A percentile compares a stretch with the other conserved stretches of the same genome.
Conservation (phyloP, 2,888 invertebrate species). For the Oligia latruncula region DNA sequence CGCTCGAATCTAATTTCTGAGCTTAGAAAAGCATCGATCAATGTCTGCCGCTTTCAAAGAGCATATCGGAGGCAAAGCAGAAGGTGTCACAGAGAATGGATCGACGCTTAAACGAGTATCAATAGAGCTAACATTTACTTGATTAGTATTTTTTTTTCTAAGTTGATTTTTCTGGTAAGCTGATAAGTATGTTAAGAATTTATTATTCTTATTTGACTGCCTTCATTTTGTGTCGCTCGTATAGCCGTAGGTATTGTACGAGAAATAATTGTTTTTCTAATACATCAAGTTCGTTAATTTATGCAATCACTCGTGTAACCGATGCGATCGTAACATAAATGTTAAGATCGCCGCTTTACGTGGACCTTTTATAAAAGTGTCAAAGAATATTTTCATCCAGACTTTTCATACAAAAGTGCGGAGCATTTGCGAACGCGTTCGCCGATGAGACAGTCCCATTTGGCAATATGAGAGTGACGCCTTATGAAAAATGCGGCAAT, state of each 20-base stretch:
- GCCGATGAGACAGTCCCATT: conserved; percentile 68
- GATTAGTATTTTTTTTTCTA: conserved; percentile 57
- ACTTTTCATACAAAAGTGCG: conserved; percentile 31
- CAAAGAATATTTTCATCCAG: conserved; percentile 25
- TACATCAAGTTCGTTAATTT: background rate
- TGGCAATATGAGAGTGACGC: conserved; percentile 76
- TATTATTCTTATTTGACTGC: background rate
- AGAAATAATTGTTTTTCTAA: background rate
- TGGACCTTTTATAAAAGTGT: conserved; percentile 4
- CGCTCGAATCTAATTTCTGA: conserved; percentile 64
- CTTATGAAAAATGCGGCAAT: conserved; percentile 84
- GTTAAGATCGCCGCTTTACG: background rate
- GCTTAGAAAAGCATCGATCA: conserved; percentile 79
- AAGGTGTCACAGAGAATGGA: conserved; percentile 77
- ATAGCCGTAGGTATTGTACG: background rate
- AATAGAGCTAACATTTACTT: conserved; percentile 70
- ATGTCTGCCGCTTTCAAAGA: conserved; percentile 78
- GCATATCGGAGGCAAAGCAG: conserved; percentile 76
- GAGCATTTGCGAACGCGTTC: conserved; percentile 64
- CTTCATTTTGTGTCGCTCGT: background rate
- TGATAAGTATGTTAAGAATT: background rate
- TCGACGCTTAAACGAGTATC: conserved; percentile 73
- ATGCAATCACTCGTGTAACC: background rate
- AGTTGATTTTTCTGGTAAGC: background rate
- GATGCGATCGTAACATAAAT: too few species aligned